phyloP scores from a whole-genome alignment of 2,113 vertebrate species.

The Calyptommatus sinebrachiatus region DNA sequence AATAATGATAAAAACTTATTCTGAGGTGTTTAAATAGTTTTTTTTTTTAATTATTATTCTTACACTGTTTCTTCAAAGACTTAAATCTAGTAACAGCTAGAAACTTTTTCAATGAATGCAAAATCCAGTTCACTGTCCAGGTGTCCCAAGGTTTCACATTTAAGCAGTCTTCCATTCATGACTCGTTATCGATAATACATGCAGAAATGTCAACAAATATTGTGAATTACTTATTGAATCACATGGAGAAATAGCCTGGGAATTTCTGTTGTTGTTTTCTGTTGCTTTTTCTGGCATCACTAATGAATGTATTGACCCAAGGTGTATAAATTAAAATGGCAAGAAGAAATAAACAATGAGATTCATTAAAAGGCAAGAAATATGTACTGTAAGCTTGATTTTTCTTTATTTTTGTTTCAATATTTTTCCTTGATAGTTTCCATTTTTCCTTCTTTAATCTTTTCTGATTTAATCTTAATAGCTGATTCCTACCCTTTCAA shows the following conservation, averaged over 20 bases:
- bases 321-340: constrained; percentile 21
- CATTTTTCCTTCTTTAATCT: not conserved
- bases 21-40: no score
- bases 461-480: not conserved
- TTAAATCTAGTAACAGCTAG: constrained; percentile 6
- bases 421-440: constrained; percentile 19
- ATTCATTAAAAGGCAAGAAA: constrained; percentile 33
- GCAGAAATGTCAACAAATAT: constrained; percentile 34
- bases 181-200: constrained; percentile 36
- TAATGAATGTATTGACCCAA: constrained; percentile 8
- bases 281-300: not conserved
- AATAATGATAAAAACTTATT: no score
- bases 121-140: constrained; percentile 19
- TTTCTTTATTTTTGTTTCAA: not conserved
- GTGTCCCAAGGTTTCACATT: not conserved
- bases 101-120: constrained; percentile 24
- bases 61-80: constrained; percentile 29
- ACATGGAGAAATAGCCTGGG: constrained; percentile 16
- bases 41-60: constrained; percentile 59
- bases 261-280: not conserved
- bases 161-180: constrained; percentile 29
- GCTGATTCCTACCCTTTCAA: no score
- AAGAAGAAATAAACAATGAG: not conserved
- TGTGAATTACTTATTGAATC: constrained; percentile 20
- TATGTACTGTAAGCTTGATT: not conserved